phyloP scores from a whole-genome alignment of 2,888 invertebrate genomes.

The Ryuthela nishihirai region DNA sequence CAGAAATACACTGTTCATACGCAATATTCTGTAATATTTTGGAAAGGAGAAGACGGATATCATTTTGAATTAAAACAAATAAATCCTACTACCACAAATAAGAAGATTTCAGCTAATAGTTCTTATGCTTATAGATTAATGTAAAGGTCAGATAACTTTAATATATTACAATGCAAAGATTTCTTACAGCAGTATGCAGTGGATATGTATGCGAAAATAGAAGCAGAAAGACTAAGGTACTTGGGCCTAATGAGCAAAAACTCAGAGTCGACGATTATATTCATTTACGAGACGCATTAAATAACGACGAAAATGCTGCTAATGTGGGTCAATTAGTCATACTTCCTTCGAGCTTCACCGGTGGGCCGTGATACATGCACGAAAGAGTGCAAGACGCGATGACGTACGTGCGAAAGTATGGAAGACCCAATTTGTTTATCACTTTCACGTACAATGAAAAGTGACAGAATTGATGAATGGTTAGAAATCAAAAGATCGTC shows the following conservation, averaged over 20 bases:
- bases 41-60: constrained; percentile 45
- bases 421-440: too few species aligned
- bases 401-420: too few species aligned
- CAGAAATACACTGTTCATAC: constrained; percentile 46
- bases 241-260: constrained; percentile 46
- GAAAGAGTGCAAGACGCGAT: too few species aligned
- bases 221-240: constrained; percentile 47
- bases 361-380: too few species aligned
- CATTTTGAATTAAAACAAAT: constrained; percentile 43
- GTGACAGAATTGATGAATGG: constrained; percentile 34
- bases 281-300: too few species aligned
- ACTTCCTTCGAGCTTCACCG: too few species aligned
- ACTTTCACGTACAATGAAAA: too few species aligned
- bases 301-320: too few species aligned
- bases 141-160: constrained; percentile 35
- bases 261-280: constrained; percentile 44
- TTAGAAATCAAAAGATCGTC: constrained; percentile 44
- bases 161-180: constrained; percentile 40
- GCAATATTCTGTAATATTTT: neutral
- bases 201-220: constrained; percentile 49
- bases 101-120: constrained; percentile 44
- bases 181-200: constrained; percentile 48
- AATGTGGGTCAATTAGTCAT: too few species aligned
- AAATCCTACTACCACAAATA: constrained; percentile 40
- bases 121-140: constrained; percentile 45